Evolutionary conservation across 2,888 invertebrate genomes (phyloP).

Genomic region (Phortica magna): DNA sequence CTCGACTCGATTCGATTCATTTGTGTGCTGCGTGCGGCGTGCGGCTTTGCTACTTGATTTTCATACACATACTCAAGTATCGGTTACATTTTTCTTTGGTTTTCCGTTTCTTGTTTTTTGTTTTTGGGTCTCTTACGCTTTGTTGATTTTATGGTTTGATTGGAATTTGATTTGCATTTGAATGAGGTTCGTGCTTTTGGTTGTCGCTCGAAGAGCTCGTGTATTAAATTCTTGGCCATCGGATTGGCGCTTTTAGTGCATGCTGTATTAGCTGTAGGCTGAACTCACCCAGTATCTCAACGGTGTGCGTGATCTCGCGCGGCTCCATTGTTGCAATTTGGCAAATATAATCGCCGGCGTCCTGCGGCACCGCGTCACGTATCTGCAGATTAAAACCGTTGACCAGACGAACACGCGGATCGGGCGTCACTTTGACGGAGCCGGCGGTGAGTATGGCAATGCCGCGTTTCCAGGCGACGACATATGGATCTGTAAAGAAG

Average conservation of each 20-base stretch:
- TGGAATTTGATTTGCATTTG: conserved; percentile 42
- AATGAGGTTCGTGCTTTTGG: conserved; percentile 27
- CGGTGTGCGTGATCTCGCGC: conserved; percentile 83
- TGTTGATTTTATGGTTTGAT: conserved; percentile 33
- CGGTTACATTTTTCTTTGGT: background rate
- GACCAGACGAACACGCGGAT: conserved; percentile 82
- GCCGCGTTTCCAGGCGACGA: conserved; percentile 83
- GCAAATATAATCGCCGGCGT: conserved; percentile 84
- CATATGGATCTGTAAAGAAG: conserved; percentile 80
- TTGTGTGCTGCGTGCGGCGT: background rate
- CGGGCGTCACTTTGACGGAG: conserved; percentile 82
- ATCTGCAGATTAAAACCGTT: conserved; percentile 84
- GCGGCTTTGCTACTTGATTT: background rate
- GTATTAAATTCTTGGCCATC: conserved; percentile 18
- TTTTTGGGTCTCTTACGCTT: conserved; percentile 14
- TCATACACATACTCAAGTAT: background rate
- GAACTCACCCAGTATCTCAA: conserved; percentile 83
- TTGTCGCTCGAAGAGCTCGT: background rate
- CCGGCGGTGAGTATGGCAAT: conserved; percentile 84
- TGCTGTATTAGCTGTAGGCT: background rate
- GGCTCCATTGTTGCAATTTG: conserved; percentile 84
- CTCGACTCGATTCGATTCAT: background rate
- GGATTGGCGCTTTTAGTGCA: conserved; percentile 1
- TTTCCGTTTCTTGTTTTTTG: background rate
- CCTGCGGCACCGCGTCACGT: conserved; percentile 82